phyloP scores from a whole-genome alignment of 1,140 invertebrate species.

The Limonius californicus region DNA sequence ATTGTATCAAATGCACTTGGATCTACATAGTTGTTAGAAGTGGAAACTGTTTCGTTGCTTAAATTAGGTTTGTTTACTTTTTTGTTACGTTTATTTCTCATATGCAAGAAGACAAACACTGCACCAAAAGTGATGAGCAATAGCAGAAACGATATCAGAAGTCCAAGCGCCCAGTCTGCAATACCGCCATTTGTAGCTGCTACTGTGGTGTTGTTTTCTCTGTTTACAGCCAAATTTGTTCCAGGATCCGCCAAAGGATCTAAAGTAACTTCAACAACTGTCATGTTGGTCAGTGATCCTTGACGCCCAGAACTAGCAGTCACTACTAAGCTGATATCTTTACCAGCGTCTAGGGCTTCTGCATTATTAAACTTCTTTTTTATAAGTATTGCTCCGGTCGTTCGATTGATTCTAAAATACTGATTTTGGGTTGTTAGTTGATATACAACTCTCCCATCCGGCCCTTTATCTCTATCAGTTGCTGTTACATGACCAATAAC shows the following conservation, averaged over 20 bases:
- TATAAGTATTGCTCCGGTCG: slow-evolving; percentile 80
- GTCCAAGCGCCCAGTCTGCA: slow-evolving; percentile 82
- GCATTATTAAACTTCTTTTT: slow-evolving; percentile 70
- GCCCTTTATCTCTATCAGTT: slow-evolving; percentile 84
- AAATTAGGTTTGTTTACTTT: slow-evolving; percentile 75
- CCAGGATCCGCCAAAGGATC: slow-evolving; percentile 63
- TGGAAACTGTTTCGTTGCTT: slow-evolving; percentile 66
- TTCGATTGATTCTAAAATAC: slow-evolving; percentile 88
- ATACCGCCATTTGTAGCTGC: slow-evolving; percentile 63
- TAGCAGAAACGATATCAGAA: slow-evolving; percentile 76
- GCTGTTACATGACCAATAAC: slow-evolving; percentile 84
- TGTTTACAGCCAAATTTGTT: slow-evolving; percentile 54
- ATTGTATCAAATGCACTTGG: slow-evolving; percentile 85
- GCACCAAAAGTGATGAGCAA: slow-evolving; percentile 77
- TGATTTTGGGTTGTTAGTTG: slow-evolving; percentile 76
- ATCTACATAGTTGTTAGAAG: slow-evolving; percentile 76
- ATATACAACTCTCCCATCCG: slow-evolving; percentile 88
- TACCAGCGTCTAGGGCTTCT: slow-evolving; percentile 57
- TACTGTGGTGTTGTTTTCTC: slow-evolving; percentile 46
- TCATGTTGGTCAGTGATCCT: slow-evolving; percentile 79
- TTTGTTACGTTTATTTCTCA: slow-evolving; percentile 75
- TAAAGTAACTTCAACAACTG: slow-evolving; percentile 78
- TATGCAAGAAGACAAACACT: slow-evolving; percentile 77
- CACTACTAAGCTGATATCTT: slow-evolving; percentile 74
- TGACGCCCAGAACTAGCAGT: slow-evolving; percentile 84